Percentiles rank a stretch among this genome's conserved stretches.
Evolutionary conservation across 2,888 invertebrate genomes (phyloP).

Genomic region (Thyatira batis): DNA sequence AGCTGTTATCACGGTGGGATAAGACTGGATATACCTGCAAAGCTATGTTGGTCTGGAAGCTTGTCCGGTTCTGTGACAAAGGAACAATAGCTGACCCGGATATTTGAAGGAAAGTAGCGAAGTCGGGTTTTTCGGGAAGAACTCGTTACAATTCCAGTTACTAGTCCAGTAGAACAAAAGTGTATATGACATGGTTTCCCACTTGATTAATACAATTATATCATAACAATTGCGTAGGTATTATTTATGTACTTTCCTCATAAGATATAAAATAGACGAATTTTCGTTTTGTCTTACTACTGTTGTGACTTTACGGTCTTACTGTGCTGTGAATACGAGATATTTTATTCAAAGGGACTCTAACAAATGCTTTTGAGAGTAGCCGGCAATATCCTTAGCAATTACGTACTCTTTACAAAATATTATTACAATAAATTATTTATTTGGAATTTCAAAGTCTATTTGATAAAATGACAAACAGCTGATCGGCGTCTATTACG

Average conservation of each 20-base stretch:
- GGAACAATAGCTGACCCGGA: conserved; percentile 73
- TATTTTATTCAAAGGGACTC: too few relatives aligned
- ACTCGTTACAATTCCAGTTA: conserved; percentile 24
- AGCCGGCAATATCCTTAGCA: too few relatives aligned
- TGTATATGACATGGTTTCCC: background rate
- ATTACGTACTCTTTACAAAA: too few relatives aligned
- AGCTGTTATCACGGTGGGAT: conserved; percentile 25
- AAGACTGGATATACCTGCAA: conserved; percentile 30
- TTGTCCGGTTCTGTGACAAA: conserved; percentile 67
- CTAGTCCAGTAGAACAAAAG: conserved; percentile 10
- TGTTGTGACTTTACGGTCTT: too few relatives aligned
- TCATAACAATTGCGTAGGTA: too few relatives aligned
- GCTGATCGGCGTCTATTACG: too few relatives aligned
- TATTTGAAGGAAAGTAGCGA: conserved; percentile 65
- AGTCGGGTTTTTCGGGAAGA: conserved; percentile 53
- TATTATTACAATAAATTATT: too few relatives aligned
- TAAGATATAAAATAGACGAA: background rate
- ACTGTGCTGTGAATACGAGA: too few relatives aligned
- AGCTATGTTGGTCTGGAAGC: conserved; percentile 50
- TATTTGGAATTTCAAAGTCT: too few relatives aligned
- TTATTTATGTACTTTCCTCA: background rate
- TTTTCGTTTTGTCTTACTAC: too few relatives aligned
- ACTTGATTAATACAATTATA: background rate
- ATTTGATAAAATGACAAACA: too few relatives aligned
- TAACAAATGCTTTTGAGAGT: too few relatives aligned